Evolutionary conservation across 2,888 invertebrate genomes (phyloP).

Genomic region (Lepidocyrtoides sp.): DNA sequence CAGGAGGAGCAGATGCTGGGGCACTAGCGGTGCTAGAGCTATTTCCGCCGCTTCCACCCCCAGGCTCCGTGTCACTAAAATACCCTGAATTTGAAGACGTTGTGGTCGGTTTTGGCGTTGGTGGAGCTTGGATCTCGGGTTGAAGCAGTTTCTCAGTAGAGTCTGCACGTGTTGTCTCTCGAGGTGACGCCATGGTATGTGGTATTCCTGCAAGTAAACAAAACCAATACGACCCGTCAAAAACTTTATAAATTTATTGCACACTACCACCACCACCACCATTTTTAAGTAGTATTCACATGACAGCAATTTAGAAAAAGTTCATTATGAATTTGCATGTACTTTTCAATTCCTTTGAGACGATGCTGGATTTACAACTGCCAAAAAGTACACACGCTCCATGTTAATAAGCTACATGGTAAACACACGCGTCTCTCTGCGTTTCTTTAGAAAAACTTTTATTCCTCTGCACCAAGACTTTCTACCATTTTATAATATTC

Average conservation of each 20-base stretch:
- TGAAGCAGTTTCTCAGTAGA: constrained; percentile 82
- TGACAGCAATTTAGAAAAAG: background rate
- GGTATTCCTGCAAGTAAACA: background rate
- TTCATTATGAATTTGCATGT: background rate
- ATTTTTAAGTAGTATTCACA: background rate
- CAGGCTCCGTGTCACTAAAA: constrained; percentile 76
- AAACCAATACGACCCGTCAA: background rate
- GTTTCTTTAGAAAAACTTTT: background rate
- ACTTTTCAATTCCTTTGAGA: background rate
- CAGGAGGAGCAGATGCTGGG: constrained; percentile 26
- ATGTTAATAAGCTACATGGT: background rate
- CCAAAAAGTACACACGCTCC: too few species aligned
- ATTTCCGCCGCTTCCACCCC: constrained; percentile 11
- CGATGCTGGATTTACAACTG: background rate
- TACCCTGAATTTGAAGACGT: constrained; percentile 77
- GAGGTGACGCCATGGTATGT: constrained; percentile 71
- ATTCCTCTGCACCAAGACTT: background rate
- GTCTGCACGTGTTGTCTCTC: constrained; percentile 73
- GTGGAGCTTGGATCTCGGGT: constrained; percentile 60
- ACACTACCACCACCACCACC: too few species aligned
- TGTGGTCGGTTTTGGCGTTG: constrained; percentile 42
- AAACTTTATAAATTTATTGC: background rate
- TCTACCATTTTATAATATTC: background rate
- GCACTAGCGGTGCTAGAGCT: constrained; percentile 15
- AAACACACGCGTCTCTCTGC: background rate